phyloP scores from a whole-genome alignment of 2,888 invertebrate genomes.

The Gnatocerus cornutus region DNA sequence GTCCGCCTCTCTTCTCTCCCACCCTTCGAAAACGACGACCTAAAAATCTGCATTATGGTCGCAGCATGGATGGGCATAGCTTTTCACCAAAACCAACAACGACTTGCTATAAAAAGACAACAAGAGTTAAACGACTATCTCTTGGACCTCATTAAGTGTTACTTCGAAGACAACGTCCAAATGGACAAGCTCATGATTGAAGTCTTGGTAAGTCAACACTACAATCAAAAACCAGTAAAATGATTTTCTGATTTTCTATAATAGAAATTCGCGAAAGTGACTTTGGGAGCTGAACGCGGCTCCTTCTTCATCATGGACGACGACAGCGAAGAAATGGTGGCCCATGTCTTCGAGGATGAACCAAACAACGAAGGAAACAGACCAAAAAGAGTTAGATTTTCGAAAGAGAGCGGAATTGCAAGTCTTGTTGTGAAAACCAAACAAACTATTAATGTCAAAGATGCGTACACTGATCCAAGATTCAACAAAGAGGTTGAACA shows the following conservation, averaged over 20 bases:
- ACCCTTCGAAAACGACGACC: constrained; percentile 64
- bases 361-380: constrained; percentile 69
- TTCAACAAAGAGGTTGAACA: constrained; percentile 74
- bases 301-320: constrained; percentile 75
- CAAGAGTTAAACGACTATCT: constrained; percentile 69
- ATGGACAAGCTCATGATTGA: constrained; percentile 77
- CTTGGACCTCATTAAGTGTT: constrained; percentile 68
- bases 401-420: constrained; percentile 73
- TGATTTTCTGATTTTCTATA: too few species aligned
- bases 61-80: constrained; percentile 71
- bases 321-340: constrained; percentile 70
- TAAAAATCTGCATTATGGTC: constrained; percentile 67
- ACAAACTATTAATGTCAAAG: constrained; percentile 72
- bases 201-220: constrained; percentile 71
- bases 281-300: constrained; percentile 75
- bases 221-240: not conserved
- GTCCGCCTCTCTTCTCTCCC: constrained; percentile 69
- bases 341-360: constrained; percentile 78
- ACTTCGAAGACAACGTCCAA: constrained; percentile 74
- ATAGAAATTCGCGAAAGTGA: constrained; percentile 76
- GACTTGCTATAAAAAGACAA: constrained; percentile 67
- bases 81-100: constrained; percentile 68
- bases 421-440: constrained; percentile 73
- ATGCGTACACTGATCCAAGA: constrained; percentile 74
- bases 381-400: constrained; percentile 73